Evolutionary conservation across 2,113 vertebrate genomes (phyloP).

Genomic region (Poeciliopsis retropinna): DNA sequence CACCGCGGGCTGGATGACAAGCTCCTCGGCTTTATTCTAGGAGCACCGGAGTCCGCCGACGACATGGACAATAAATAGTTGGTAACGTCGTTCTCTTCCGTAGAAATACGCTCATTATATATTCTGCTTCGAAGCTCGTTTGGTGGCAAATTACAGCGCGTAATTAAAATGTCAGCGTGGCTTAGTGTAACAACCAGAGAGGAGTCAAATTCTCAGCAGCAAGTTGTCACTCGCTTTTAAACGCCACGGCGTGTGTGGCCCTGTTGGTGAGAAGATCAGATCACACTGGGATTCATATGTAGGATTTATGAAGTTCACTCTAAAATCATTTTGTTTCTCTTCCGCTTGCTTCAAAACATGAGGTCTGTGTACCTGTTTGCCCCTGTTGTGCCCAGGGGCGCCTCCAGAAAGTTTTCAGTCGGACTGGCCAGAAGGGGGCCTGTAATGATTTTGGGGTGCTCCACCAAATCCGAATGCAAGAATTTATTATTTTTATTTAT

Average conservation of each 20-base stretch:
- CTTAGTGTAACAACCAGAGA: background rate
- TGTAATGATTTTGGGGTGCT: background rate
- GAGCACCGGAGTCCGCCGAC: slow-evolving; percentile 62
- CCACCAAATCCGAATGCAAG: too few species aligned
- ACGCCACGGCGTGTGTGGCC: slow-evolving; percentile 35
- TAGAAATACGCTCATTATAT: slow-evolving; percentile 27
- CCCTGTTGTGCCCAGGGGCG: background rate
- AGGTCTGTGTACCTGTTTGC: background rate
- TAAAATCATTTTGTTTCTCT: background rate
- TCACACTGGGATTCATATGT: background rate
- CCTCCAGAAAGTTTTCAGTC: background rate
- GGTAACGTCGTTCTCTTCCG: slow-evolving; percentile 65
- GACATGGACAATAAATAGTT: slow-evolving; percentile 75
- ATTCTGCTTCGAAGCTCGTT: background rate
- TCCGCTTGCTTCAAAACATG: background rate
- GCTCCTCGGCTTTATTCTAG: slow-evolving; percentile 40
- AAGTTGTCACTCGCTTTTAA: slow-evolving; percentile 61
- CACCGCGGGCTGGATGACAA: slow-evolving; percentile 50
- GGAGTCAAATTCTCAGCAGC: slow-evolving; percentile 34
- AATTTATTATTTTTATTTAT: too few species aligned
- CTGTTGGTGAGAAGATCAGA: slow-evolving; percentile 6
- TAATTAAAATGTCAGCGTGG: slow-evolving; percentile 24
- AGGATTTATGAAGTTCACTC: background rate
- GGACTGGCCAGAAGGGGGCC: background rate
- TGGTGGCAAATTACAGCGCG: background rate